Percentiles rank a stretch among this genome's conserved stretches.
These are phyloP conservation scores for Coecobrya sp. DNA, from an alignment of 2,888 invertebrate genomes.

Conservation along the genomic window DNA sequence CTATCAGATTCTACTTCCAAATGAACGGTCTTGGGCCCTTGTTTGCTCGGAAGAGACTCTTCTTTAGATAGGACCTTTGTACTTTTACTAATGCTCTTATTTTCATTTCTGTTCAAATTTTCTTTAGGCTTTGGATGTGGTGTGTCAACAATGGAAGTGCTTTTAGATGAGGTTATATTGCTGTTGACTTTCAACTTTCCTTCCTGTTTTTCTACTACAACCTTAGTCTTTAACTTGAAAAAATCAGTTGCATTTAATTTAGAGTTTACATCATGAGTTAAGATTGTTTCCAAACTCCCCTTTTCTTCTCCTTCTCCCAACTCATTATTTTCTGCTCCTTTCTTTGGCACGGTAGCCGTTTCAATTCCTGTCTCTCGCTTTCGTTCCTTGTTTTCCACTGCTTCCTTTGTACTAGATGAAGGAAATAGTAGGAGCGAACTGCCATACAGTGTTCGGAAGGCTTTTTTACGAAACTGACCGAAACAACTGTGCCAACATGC, in stretches of 20 bases:
- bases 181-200: background rate
- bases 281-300: background rate
- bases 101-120: background rate
- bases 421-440: background rate
- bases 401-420: background rate
- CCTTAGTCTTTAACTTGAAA: slow-evolving; percentile 28
- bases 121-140: background rate
- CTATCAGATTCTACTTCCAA: background rate
- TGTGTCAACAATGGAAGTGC: background rate
- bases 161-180: background rate
- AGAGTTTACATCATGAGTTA: background rate
- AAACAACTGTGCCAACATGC: slow-evolving; percentile 83
- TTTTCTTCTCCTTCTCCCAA: background rate
- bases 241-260: slow-evolving; percentile 2
- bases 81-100: background rate
- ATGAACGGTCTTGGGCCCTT: background rate
- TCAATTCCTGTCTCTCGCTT: slow-evolving; percentile 1
- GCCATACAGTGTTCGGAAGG: slow-evolving; percentile 9
- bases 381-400: background rate
- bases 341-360: background rate
- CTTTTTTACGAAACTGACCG: slow-evolving; percentile 54
- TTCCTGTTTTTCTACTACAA: background rate
- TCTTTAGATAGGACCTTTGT: background rate
- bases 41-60: background rate
- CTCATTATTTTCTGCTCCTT: background rate